Conservation (phyloP, 1,140 invertebrate genomes). For the Heliconius congener region DNA sequence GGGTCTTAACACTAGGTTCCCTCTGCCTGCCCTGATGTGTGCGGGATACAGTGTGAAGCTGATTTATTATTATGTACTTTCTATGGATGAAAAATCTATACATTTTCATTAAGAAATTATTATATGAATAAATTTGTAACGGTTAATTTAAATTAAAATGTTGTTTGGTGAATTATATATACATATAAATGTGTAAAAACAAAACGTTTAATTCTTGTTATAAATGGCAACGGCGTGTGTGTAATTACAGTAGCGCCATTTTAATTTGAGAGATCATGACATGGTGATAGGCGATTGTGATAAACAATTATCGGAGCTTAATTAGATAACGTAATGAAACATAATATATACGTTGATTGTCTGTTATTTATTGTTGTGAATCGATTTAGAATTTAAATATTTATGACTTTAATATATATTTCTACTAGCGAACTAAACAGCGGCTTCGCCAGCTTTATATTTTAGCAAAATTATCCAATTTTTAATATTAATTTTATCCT, state of each 20-base stretch:
- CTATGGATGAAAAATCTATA: background rate
- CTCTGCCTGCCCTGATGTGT: too few species aligned
- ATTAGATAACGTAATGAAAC: conserved; percentile 30
- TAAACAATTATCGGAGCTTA: conserved; percentile 30
- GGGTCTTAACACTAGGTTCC: too few species aligned
- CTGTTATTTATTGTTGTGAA: conserved; percentile 17
- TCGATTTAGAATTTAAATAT: conserved; percentile 14
- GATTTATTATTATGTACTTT: too few species aligned
- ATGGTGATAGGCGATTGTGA: conserved; percentile 25
- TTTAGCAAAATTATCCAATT: too few species aligned
- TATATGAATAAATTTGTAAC: background rate
- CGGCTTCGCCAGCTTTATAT: too few species aligned
- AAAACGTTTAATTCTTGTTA: conserved; percentile 6
- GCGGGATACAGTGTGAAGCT: too few species aligned
- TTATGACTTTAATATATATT: background rate
- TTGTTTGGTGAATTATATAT: background rate
- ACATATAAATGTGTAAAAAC: background rate
- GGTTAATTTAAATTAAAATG: conserved; percentile 3
- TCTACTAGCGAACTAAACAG: too few species aligned
- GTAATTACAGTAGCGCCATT: conserved; percentile 21
- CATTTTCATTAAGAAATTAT: background rate
- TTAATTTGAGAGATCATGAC: conserved; percentile 31
- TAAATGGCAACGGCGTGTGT: conserved; percentile 1
- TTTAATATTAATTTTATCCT: too few species aligned
- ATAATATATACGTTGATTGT: conserved; percentile 21